A percentile compares a stretch with the other conserved stretches of the same genome.
phyloP scores from a whole-genome alignment of 2,113 vertebrate genomes.

The Asarcornis scutulata region DNA sequence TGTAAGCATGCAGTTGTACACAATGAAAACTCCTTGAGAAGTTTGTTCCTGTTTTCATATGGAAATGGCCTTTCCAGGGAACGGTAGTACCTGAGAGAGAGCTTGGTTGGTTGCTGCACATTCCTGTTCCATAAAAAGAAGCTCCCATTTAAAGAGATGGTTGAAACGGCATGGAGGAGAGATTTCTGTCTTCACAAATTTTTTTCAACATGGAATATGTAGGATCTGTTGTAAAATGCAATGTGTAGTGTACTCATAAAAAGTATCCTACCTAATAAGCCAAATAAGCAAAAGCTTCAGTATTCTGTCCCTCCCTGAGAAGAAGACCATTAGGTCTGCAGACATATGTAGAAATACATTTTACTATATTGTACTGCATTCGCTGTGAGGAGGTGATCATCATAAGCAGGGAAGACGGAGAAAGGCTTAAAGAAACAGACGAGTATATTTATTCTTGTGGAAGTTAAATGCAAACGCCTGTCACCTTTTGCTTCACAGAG shows the following conservation, averaged over 20 bases:
- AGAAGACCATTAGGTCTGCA: not conserved
- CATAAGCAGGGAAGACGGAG: not conserved
- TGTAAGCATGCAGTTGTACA: not conserved
- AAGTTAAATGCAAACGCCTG: not conserved
- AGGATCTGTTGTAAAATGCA: not conserved
- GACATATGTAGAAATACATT: not conserved
- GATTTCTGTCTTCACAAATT: not conserved
- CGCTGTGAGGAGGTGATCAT: not conserved
- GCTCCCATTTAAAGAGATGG: not conserved
- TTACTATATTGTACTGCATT: not conserved
- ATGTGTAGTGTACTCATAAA: not conserved
- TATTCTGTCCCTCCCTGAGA: not conserved
- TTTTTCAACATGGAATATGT: not conserved
- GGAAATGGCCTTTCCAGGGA: not conserved
- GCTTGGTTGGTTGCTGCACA: not conserved
- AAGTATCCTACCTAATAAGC: not conserved
- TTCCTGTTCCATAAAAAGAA: not conserved
- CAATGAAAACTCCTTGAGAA: not conserved
- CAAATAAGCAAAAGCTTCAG: not conserved
- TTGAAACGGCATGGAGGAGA: too few species aligned
- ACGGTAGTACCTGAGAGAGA: not conserved
- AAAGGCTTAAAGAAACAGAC: not conserved
- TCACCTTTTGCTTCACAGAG: constrained; percentile 75
- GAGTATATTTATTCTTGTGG: not conserved
- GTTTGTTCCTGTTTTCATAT: not conserved